Conservation (phyloP, 2,113 vertebrate species). For the Anthoscopus minutus region DNA sequence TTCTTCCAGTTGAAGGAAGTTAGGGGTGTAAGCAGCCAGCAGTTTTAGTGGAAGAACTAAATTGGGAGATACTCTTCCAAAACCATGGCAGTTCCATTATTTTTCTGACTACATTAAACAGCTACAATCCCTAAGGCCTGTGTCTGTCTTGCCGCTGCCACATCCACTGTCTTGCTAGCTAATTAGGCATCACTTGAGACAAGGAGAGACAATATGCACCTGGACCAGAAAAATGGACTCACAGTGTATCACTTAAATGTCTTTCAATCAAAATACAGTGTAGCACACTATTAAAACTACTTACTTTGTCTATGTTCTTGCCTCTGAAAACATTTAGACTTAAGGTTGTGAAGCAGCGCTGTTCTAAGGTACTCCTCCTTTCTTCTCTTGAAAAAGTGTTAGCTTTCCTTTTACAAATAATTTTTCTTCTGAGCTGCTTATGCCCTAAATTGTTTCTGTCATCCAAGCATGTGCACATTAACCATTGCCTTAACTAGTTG, state of each 20-base stretch:
- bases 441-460: not conserved
- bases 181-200: not conserved
- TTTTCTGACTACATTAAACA: not conserved
- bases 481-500: not conserved
- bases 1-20: not conserved
- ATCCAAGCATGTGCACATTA: not conserved
- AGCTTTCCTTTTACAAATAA: not conserved
- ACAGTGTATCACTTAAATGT: not conserved
- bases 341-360: not conserved
- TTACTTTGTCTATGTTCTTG: not conserved
- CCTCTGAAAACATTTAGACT: not conserved
- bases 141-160: not conserved
- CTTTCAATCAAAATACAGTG: not conserved
- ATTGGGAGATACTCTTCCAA: not conserved
- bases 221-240: not conserved
- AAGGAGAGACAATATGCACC: not conserved
- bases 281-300: not conserved
- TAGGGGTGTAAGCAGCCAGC: rapidly evolving
- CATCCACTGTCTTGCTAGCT: not conserved
- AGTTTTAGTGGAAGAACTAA: not conserved
- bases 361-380: not conserved
- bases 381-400: not conserved
- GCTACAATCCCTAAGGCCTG: not conserved
- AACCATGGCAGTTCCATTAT: not conserved
- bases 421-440: not conserved